A percentile compares a stretch with the other conserved stretches of the same genome.
Evolutionary conservation across 2,113 vertebrate species (phyloP).

Genomic region (Phrynosoma platyrhinos): DNA sequence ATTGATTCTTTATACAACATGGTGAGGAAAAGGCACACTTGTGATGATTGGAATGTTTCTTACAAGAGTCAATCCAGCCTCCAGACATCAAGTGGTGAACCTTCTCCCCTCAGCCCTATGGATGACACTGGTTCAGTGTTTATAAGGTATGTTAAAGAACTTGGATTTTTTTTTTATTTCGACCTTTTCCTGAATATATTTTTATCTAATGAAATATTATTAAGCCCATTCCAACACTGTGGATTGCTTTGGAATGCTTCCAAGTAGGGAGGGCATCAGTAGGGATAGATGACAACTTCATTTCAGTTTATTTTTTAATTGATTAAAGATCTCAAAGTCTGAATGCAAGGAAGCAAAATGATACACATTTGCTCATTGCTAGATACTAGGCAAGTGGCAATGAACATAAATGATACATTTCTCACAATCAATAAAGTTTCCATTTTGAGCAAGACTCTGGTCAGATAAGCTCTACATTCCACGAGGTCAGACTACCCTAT

Average conservation of each 20-base stretch:
- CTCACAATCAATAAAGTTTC: not conserved
- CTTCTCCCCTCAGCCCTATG: slow-evolving; percentile 35
- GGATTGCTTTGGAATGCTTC: not conserved
- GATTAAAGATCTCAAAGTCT: not conserved
- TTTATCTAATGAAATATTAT: not conserved
- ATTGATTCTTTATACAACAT: slow-evolving; percentile 15
- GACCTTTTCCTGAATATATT: not conserved
- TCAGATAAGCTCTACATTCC: too few species aligned
- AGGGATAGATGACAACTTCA: not conserved
- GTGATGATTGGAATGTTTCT: slow-evolving; percentile 55
- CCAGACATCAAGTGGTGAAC: not conserved
- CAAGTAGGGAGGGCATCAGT: not conserved
- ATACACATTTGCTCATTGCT: too few species aligned
- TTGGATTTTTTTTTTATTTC: not conserved
- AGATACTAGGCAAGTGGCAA: too few species aligned
- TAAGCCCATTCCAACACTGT: not conserved
- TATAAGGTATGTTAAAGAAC: slow-evolving; percentile 70
- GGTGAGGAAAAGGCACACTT: slow-evolving; percentile 63
- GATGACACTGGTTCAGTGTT: slow-evolving; percentile 69
- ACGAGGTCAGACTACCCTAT: not conserved
- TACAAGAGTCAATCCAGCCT: slow-evolving; percentile 51
- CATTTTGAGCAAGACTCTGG: not conserved
- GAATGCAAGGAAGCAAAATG: not conserved
- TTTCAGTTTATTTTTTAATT: not conserved
- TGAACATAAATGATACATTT: not conserved